Conservation (phyloP, 2,113 vertebrate species). For the Ia io region DNA sequence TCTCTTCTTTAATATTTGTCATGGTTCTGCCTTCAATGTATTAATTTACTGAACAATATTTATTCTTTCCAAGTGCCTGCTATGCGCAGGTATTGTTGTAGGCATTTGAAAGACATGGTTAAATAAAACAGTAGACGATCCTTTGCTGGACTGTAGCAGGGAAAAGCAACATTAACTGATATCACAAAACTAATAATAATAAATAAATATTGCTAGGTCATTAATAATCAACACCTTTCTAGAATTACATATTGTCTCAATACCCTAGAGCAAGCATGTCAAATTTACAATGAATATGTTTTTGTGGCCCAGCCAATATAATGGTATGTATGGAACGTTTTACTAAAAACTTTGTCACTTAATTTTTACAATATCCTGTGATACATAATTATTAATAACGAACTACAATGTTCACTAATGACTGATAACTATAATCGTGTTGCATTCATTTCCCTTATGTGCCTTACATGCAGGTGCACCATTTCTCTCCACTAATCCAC, state of each 20-base stretch:
- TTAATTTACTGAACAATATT: neutral
- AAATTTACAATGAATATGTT: too few species aligned
- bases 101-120: neutral
- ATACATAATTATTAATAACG: too few species aligned
- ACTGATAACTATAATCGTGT: too few species aligned
- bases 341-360: too few species aligned
- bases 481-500: too few species aligned
- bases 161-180: neutral
- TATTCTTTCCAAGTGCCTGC: neutral
- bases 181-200: neutral
- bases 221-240: neutral
- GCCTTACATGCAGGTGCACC: too few species aligned
- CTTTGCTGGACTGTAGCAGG: neutral
- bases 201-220: neutral
- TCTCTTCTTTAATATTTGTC: neutral
- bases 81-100: neutral
- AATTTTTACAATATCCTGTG: too few species aligned
- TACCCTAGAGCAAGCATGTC: neutral
- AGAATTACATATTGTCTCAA: neutral
- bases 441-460: too few species aligned
- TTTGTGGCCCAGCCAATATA: too few species aligned
- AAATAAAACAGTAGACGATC: neutral
- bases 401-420: too few species aligned
- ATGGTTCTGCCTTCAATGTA: neutral
- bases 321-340: too few species aligned